Base-by-base conservation (phyloP, 2,797 vertebrate species). In the Acipenser oxyrinchus region DNA sequence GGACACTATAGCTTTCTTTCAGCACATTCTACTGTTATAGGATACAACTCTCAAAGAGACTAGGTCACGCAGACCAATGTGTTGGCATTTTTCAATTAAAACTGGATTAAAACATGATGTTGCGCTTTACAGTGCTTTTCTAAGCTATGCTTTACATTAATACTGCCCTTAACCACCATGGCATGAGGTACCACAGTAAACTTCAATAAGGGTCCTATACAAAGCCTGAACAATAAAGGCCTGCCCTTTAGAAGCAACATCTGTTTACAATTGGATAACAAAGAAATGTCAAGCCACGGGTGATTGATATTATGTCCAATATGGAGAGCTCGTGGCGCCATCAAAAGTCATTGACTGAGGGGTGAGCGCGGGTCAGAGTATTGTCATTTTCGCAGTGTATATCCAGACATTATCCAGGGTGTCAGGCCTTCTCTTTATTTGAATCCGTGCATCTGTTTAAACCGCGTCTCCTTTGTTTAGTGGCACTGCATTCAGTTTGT, bases 181-280 rank as follows among this genome's bases (percentile, higher is more conserved):
- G 60, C 68, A 69, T 69, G 75, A 51, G 49, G 66, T 68, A 74
- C 68, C 52, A 67, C 62, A 63, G 50, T 69, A 71, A 77, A 76
- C 75, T 77, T 82, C 78, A 69, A 68, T 52, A 23, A 71, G 71
- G 78, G 65, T 69, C 13, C 59, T 12, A 55, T 51, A 65, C 51
- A 57, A 51, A 68, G 55, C 23, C 23, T 37, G 23, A 37, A 37
- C 23, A 37, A 37, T 37, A 4, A 37, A 37, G 23, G 62, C 64
- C 71, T 80, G 68, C 64, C 64, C 51, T 70, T 68, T 62, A 71
- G 63, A 77, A 72, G 75, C 75, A 64, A 78, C 83, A 83, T 78
- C 79, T 84, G 82, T 83, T 82, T 82, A 77, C 77, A 71, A 72
- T 74, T 69, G 70, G 51, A 71, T 75, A 78, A 79, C 82, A 87